phyloP scores from a whole-genome alignment of 2,113 vertebrate genomes.

The Centropus bengalensis region DNA sequence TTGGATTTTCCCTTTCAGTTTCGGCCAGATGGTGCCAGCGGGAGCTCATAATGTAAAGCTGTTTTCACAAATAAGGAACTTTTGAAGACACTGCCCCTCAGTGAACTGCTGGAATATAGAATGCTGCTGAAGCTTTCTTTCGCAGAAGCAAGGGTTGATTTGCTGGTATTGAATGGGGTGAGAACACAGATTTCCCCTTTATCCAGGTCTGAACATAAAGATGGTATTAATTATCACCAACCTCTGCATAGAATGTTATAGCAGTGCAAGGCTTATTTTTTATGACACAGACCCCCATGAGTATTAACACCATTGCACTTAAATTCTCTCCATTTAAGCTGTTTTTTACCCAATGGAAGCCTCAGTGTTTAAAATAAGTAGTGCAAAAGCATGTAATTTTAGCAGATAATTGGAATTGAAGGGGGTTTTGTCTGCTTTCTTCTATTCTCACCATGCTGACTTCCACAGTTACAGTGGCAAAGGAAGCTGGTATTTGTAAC shows the following conservation, averaged over 20 bases:
- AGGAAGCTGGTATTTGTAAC: neutral
- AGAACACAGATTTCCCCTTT: neutral
- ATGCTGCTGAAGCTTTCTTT: neutral
- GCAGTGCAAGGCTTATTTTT: neutral
- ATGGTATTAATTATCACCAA: neutral
- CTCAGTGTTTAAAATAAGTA: neutral
- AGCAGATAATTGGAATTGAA: neutral
- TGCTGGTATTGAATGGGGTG: neutral
- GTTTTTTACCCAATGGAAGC: neutral
- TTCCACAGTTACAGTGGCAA: neutral
- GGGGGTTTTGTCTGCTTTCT: neutral
- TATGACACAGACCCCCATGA: neutral
- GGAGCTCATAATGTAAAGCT: neutral
- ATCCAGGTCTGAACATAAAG: constrained; percentile 12
- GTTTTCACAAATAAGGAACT: constrained; percentile 22
- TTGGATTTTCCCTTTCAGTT: constrained; percentile 11
- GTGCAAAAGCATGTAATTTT: neutral
- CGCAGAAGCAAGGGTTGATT: neutral
- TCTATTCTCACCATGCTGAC: neutral
- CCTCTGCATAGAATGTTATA: neutral
- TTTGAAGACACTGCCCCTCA: neutral
- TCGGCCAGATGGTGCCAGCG: neutral
- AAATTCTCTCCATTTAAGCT: neutral
- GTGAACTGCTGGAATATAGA: constrained; percentile 32
- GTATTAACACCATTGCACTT: neutral